Percentiles rank a stretch among this genome's conserved stretches.
phyloP scores from a whole-genome alignment of 2,888 invertebrate species.

The Schizotus pectinicornis region DNA sequence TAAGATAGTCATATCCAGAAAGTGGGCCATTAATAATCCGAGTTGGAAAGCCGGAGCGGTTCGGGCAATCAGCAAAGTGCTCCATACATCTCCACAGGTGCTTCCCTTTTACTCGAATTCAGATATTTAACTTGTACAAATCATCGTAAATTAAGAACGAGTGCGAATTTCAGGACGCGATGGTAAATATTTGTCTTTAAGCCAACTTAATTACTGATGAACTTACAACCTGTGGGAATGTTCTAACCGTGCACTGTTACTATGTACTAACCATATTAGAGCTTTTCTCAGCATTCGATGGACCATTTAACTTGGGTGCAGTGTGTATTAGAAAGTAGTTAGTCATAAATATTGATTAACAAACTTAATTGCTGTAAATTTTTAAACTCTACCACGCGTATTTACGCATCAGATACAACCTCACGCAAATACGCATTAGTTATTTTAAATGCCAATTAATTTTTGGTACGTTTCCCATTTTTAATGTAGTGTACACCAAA shows the following conservation, averaged over 20 bases:
- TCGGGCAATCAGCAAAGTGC: conserved; percentile 44
- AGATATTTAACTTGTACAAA: conserved; percentile 24
- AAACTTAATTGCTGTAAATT: background rate
- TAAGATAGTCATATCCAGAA: conserved; percentile 44
- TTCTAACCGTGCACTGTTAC: background rate
- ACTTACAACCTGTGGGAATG: conserved; percentile 10
- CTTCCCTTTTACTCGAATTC: conserved; percentile 17
- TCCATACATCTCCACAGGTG: conserved; percentile 38
- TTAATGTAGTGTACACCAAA: conserved; percentile 26
- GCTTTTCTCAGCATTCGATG: conserved; percentile 5
- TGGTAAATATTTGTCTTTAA: background rate
- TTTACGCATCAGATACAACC: conserved; percentile 46
- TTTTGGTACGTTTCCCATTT: conserved; percentile 27
- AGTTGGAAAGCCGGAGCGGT: conserved; percentile 30
- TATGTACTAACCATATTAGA: conserved; percentile 16
- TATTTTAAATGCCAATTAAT: conserved; percentile 32
- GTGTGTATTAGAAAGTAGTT: no score
- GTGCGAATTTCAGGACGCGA: background rate
- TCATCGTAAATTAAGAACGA: conserved; percentile 26
- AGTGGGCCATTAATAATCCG: conserved; percentile 46
- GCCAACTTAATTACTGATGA: conserved; percentile 7
- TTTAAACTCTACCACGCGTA: conserved; percentile 28
- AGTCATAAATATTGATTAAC: no score
- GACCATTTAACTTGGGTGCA: no score
- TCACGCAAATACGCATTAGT: conserved; percentile 32